Base-by-base conservation (phyloP, 2,888 invertebrate species). In the Athrips mouffetella region DNA sequence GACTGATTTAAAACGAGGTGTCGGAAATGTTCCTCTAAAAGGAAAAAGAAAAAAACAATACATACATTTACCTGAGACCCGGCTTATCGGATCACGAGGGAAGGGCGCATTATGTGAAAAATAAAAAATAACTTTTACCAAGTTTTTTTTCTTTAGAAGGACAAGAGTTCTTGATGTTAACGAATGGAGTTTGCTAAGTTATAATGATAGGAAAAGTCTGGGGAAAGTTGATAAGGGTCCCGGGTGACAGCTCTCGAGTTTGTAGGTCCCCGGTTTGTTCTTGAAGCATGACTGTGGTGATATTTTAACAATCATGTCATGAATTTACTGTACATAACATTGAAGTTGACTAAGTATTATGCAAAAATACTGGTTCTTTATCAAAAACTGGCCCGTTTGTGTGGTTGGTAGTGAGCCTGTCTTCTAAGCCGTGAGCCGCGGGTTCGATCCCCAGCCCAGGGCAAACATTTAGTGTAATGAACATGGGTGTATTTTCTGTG, bases 241-340 rank as follows among this genome's bases (percentile, higher is more conserved):
- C 20, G 11, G 45, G 39, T 35, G 44, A 39, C 45, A 35, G 11
- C 44, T 11, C 27, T 45, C 13, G 7, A 21, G 37, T 37, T 37
- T 21, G 20, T 37, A 20, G 37, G 37, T 11, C 21, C 11, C 21
- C n/a, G 21, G 20, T 37, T n/a, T 11, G 23, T 13, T 6, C 13
- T 10, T 48, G 41, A 40, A 35, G 53, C 47, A 47, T 47, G 39
- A 29, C 25, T 30, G 11, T 29, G 18, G 46, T 52, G 42, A 40
- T 45, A 49, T 42, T 54, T 53, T 50, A 47, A 58, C 57, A 56
- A n/a, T n/a, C n/a, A n/a, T n/a, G n/a, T n/a, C n/a, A n/a, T n/a
- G n/a, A n/a, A n/a, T n/a, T n/a, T n/a, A n/a, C n/a, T n/a, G n/a
- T n/a, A n/a, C n/a, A n/a, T n/a, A n/a, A n/a, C n/a, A n/a, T n/a